Base-by-base conservation (phyloP, 2,113 vertebrate species). In the Crocuta crocuta region DNA sequence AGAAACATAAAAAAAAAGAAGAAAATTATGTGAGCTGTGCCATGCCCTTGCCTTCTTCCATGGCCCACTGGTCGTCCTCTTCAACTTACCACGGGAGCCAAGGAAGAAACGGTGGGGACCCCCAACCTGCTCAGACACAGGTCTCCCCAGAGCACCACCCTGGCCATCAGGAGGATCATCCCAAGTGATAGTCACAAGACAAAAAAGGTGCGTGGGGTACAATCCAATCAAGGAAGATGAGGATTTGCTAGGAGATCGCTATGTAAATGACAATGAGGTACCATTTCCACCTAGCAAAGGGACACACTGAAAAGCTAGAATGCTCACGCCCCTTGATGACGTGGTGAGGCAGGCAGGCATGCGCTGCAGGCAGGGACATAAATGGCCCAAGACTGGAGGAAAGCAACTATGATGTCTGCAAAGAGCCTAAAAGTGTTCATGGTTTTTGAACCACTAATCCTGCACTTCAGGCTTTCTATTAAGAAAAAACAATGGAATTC, bases 91-190 rank as follows among this genome's bases (percentile, higher is more conserved):
- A 28, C 19, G 28, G 55, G 45, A n/a, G 48, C 70, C 70, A 24
- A 19, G 4, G 35, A 4, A 19, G 4, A 80, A 35, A 70, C 4
- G 4, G 10, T 19, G 0, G 33, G 15, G 4, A 12, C 4, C 26
- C 13, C 73, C 16, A 43, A 24, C 24, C 43, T 65, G 26, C 55
- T 1, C 4, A 24, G 86, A 50, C 17, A 43, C 9, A 50, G 76
- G 33, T 66, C 17, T 39, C 16, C 53, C 13, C 28, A 21, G n/a
- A 28, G 28, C 45, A 58, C 43, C 45, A 48, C 48, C 48, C 61
- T 2, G 19, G 61, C 13, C 17, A 28, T 78, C 19, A 19, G 28
- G 7, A 65, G 65, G 26, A 26, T 58, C 63, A n/a, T 21, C 10
- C 45, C 31, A 10, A 58, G 13, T 28, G 48, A 8, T 0, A 28